Evolutionary conservation across 1,140 invertebrate genomes (phyloP), one percentile per base, ranked within the genome.

Genomic region (Thalassaphorura encarpata): DNA sequence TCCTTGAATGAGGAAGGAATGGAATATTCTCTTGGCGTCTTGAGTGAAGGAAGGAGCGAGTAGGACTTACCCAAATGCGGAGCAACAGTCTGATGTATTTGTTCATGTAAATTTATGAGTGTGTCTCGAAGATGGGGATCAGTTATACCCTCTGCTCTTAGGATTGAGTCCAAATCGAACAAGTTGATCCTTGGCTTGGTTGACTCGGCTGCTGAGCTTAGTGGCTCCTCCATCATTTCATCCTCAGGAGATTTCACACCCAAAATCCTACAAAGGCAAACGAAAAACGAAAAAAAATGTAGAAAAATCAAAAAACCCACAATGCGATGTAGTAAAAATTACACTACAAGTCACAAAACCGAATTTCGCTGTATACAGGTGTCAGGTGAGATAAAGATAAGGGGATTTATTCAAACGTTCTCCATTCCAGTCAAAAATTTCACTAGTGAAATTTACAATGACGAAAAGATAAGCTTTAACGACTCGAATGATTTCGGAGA

Each of bases 131-230:
- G 51, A 28, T 13, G 43, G 6, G 46, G 52, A 50, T 57, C 36
- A n/a, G 16, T 18, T 33, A 57, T 27, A 18, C 59, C 59, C 41
- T 53, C 39, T 29, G 51, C 46, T 51, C 51, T 49, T 8, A 46
- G 28, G 11, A 61, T 19, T 40, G 43, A 39, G 51, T 61, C 59
- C 45, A 61, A 49, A 48, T 61, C 59, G 48, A 56, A 54, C 13
- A 36, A 48, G 51, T 45, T 61, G 50, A 61, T 27, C 45, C 45
- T 26, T 26, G 19, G 24, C 21, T 21, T 18, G 5, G 41, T 42
- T 19, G 41, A n/a, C 41, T 6, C 13, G 41, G 41, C 8, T 36
- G n/a, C 8, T 8, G 33, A 36, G 8, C 8, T n/a, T 8, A n/a
- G n/a, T 11, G 8, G 13, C 21, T 11, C 21, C 18, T 13, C 8